Evolutionary conservation across 2,113 vertebrate genomes (phyloP), one percentile per base, ranked within the genome.

Genomic region (Phasianus colchicus): DNA sequence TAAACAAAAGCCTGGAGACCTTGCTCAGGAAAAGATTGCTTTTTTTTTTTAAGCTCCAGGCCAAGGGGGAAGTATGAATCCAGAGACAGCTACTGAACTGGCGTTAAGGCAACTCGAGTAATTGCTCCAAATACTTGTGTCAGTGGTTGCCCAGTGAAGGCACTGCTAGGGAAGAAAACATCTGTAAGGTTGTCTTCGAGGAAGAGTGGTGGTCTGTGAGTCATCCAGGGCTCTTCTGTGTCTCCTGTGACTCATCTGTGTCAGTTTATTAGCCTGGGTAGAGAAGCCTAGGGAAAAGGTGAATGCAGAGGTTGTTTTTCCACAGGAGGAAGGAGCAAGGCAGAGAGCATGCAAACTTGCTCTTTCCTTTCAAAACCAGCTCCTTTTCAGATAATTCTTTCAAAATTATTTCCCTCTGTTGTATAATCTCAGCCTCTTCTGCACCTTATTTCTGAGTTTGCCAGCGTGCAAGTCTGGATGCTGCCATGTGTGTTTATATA

Each of bases 21-120:
- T 72, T 7, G 14, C 82, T 80, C 6, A 72, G 5, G 36, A 43
- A 66, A 48, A 79, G 0, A 13, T 87, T 13, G 5, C 13, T 4
- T 73, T 79, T 63, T 47, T 86, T 22, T 50, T 4, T 54, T 66
- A 80, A 95, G 7, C 19, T 80, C 4, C 17, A 50, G 29, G 13
- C 25, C 69, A 2, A 1, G 76, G 36, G 9, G 24, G 48, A 36
- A 15, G 2, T 34, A 66, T 0, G 0, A 36, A 11, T 30, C 38
- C 64, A 13, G 32, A 63, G 38, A 13, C 4, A 0, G 3, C 43
- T 79, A 11, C 16, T n/a, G 24, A 45, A 10, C 22, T 36, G 54
- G 17, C 5, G 6, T 76, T 34, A 47, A 73, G 55, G 42, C 47
- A 17, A 36, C n/a, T 76, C n/a, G 13, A 32, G 14, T 16, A 85